These are phyloP conservation scores for Ochropleura plecta DNA, from an alignment of 2,888 invertebrate genomes.

Conservation along the genomic window DNA sequence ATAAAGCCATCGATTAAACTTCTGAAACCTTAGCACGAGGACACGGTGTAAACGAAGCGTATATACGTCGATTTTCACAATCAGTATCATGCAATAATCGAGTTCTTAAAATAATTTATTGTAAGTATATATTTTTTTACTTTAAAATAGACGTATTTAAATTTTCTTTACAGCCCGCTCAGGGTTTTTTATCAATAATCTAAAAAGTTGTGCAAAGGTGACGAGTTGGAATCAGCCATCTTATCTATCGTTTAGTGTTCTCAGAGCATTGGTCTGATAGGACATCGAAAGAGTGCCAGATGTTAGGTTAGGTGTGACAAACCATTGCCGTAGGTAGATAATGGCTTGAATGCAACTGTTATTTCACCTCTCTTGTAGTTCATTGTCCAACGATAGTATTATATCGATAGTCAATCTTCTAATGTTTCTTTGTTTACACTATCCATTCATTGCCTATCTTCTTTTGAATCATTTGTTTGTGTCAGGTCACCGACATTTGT, in stretches of 20 bases:
- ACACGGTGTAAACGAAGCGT: too few relatives aligned
- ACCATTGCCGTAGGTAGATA: background rate
- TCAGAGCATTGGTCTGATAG: constrained; percentile 10
- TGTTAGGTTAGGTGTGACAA: background rate
- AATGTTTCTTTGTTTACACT: background rate
- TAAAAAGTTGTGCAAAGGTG: background rate
- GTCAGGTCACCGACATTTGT: background rate
- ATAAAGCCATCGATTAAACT: too few relatives aligned
- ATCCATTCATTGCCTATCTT: background rate
- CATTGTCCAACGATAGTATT: background rate
- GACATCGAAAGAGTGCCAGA: background rate
- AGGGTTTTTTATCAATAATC: too few relatives aligned
- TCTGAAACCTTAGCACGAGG: too few relatives aligned
- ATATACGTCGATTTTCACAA: too few relatives aligned
- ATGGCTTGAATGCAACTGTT: background rate
- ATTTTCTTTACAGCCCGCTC: too few relatives aligned
- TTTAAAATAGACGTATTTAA: too few relatives aligned
- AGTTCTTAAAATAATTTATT: too few relatives aligned
- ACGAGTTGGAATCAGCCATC: constrained; percentile 11
- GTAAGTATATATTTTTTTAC: too few relatives aligned
- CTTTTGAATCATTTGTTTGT: background rate
- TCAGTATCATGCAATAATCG: too few relatives aligned
- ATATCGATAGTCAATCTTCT: background rate
- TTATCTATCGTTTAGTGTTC: background rate
- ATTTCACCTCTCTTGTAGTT: background rate